Base-by-base conservation (phyloP, 1,140 invertebrate genomes). In the Drosophila arizonae region DNA sequence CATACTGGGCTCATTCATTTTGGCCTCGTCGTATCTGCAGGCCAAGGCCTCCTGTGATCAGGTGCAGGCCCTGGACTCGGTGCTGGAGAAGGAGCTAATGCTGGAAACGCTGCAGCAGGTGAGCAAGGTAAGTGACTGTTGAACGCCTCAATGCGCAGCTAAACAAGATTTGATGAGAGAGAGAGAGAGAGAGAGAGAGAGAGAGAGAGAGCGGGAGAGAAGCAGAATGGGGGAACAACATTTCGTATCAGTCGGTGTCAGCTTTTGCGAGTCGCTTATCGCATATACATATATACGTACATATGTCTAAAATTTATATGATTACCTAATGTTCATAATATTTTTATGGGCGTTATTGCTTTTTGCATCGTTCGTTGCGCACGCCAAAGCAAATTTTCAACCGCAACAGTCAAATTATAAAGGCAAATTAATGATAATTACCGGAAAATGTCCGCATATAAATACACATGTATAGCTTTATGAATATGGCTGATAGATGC, bases 1-100 rank as follows among this genome's bases (percentile, higher is more conserved):
- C 72, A 94, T 97, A 48, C 92, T 97, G 70, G 96, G 96, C 28
- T 93, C 95, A 61, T 96, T 96, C 89, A 95, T 97, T 77, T 91
- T 97, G 70, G 95, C 96, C 30, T 94, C 95, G 6, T 95, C 96
- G 72, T 97, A 96, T 93, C 94, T 97, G n/a, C 94, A 95, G 79
- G 95, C 95, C 30, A 94, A 94, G 66, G 94, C 94, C 30, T 94
- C 95, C 10, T 96, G 95, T 89, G 94, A 94, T 72, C 94, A 95
- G 87, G 91, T 95, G 17, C 94, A 94, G 82, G 94, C 95, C 62
- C 87, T 94, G 6, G 94, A 94, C 58, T 93, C 93, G 30, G 93
- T 94, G 89, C 91, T 94, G 55, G 94, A 95, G 78, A 93, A 95
- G 80, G 94, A 95, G 81, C 90, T 95, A 15, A 93, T 94, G 45